phyloP scores from a whole-genome alignment of 2,113 vertebrate species.

The Anguilla japonica region DNA sequence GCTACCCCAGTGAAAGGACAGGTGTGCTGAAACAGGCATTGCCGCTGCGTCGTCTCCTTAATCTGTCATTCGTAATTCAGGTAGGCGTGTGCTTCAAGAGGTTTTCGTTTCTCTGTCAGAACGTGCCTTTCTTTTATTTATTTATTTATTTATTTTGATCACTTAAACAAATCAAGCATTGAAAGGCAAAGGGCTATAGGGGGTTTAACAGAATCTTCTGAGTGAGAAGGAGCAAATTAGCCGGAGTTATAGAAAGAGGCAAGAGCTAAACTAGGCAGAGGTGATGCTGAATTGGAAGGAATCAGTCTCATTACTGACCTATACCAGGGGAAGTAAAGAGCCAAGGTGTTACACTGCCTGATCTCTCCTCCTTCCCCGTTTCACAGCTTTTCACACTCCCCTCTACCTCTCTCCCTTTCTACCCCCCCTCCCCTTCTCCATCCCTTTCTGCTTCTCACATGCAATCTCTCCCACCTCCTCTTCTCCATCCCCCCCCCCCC shows the following conservation, averaged over 20 bases:
- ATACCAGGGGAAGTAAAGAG: background rate
- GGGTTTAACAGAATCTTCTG: background rate
- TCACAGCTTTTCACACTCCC: too few relatives aligned
- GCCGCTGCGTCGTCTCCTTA: too few relatives aligned
- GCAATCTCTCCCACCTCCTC: too few relatives aligned
- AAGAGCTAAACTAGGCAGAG: background rate
- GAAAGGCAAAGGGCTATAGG: background rate
- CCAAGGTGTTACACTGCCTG: background rate
- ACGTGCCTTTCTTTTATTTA: too few relatives aligned
- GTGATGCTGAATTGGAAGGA: background rate
- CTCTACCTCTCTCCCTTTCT: background rate
- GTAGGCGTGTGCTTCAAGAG: too few relatives aligned
- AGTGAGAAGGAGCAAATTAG: background rate
- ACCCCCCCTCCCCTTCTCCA: background rate
- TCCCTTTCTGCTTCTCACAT: too few relatives aligned
- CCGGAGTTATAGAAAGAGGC: background rate
- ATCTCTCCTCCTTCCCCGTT: background rate
- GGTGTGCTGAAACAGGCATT: too few relatives aligned
- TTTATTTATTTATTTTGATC: too few relatives aligned
- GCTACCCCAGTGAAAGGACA: too few relatives aligned
- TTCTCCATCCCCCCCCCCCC: background rate
- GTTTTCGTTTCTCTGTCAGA: too few relatives aligned
- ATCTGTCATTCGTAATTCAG: too few relatives aligned
- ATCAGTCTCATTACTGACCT: background rate
- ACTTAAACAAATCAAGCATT: too few relatives aligned